Conservation (phyloP, 1,140 invertebrate species). For the Saccostrea glomerata region DNA sequence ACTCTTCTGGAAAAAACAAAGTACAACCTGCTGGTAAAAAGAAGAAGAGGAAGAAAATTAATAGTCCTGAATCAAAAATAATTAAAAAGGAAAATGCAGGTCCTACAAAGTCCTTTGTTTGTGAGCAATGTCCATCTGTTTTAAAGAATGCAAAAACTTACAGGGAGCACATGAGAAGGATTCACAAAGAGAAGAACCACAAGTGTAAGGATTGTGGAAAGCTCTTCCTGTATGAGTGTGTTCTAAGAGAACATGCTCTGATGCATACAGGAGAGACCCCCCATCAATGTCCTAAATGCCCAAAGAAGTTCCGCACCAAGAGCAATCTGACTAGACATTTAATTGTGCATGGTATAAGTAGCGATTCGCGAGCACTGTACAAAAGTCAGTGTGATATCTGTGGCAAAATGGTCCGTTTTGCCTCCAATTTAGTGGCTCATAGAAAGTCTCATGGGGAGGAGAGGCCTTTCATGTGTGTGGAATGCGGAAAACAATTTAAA, state of each 20-base stretch:
- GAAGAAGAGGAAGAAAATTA: neutral
- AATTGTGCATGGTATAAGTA: neutral
- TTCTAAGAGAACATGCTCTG: neutral
- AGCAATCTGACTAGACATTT: conserved; percentile 20
- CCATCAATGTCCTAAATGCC: neutral
- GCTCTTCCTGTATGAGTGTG: neutral
- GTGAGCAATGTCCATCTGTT: conserved; percentile 2
- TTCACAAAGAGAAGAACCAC: neutral
- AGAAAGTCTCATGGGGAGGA: neutral
- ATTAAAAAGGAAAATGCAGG: neutral
- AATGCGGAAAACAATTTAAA: conserved; percentile 18
- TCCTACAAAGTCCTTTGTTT: neutral
- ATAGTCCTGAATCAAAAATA: neutral
- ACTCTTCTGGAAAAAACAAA: neutral
- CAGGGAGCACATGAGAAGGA: neutral
- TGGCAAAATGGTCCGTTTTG: neutral
- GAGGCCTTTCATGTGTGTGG: neutral
- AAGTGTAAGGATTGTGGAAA: conserved; percentile 16
- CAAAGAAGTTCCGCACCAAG: conserved; percentile 17
- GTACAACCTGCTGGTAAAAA: neutral
- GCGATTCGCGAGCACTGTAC: neutral
- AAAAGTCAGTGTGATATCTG: conserved; percentile 1
- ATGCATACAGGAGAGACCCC: conserved; percentile 15
- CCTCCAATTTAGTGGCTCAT: neutral
- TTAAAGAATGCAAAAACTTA: conserved; percentile 12